Percentiles rank a stretch among this genome's conserved stretches.
Evolutionary conservation across 2,888 invertebrate genomes (phyloP).

Genomic region (Hemithea aestivaria): DNA sequence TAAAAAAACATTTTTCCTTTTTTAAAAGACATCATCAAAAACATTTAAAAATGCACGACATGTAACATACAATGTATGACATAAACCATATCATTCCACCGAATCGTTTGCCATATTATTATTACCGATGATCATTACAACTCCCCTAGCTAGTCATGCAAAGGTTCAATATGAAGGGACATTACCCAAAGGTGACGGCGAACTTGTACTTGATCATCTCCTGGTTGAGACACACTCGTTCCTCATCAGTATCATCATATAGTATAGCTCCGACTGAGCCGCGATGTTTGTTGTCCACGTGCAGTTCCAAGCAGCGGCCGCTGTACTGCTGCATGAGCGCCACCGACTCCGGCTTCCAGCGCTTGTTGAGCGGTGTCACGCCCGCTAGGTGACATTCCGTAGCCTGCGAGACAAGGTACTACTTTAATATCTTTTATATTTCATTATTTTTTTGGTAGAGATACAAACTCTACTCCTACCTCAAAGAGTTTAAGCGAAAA

Average conservation of each 20-base stretch:
- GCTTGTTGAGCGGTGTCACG: conserved; percentile 57
- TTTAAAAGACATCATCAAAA: too few relatives aligned
- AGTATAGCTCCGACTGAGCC: conserved; percentile 57
- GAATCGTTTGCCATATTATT: too few relatives aligned
- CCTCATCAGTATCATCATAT: conserved; percentile 43
- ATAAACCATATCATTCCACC: neutral
- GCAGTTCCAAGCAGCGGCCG: conserved; percentile 43
- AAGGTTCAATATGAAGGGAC: neutral
- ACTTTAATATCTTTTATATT: too few relatives aligned
- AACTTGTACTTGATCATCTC: conserved; percentile 64
- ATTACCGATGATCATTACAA: too few relatives aligned
- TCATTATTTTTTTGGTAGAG: too few relatives aligned
- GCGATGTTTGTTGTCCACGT: conserved; percentile 45
- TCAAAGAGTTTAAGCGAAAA: too few relatives aligned
- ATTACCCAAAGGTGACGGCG: conserved; percentile 63
- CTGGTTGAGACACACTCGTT: conserved; percentile 55
- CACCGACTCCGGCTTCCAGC: conserved; percentile 57
- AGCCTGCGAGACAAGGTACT: conserved; percentile 37
- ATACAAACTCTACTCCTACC: too few relatives aligned
- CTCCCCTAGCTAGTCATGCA: too few relatives aligned
- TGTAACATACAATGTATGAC: too few relatives aligned
- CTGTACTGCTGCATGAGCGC: conserved; percentile 44
- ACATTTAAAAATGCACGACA: too few relatives aligned
- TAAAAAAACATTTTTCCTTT: too few relatives aligned
- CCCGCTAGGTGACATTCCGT: conserved; percentile 64